A percentile compares a stretch with the other conserved stretches of the same genome.
phyloP scores from a whole-genome alignment of 2,797 vertebrate genomes.

The Mormyrus proboscirostris region DNA sequence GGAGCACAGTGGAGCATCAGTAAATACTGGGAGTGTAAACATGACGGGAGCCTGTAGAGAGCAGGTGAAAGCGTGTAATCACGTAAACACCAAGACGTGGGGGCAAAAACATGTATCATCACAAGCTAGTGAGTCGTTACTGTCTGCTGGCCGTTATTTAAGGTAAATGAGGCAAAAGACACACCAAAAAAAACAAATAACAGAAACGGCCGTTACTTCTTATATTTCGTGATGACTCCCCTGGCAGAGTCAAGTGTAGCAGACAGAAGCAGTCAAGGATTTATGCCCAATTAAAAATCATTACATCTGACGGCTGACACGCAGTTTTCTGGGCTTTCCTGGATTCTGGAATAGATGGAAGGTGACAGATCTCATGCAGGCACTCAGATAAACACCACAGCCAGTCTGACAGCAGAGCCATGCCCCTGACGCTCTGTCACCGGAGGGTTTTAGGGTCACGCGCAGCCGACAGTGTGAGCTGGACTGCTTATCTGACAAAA shows the following conservation, averaged over 20 bases:
- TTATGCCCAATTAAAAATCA: conserved; percentile 45
- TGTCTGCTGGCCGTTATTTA: neutral
- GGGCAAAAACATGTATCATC: neutral
- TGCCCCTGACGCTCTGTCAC: neutral
- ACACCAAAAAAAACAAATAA: neutral
- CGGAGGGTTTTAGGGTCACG: neutral
- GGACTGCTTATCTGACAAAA: neutral
- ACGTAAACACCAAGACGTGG: neutral
- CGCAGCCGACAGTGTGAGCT: neutral
- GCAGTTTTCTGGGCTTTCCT: conserved; percentile 39
- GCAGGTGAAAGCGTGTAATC: neutral
- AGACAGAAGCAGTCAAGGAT: conserved; percentile 29
- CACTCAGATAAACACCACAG: neutral
- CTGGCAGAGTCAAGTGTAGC: conserved; percentile 36
- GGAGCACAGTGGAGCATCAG: neutral
- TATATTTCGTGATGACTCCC: neutral
- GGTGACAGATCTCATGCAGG: neutral
- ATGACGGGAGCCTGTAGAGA: neutral
- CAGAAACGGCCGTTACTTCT: neutral
- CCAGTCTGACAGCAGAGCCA: neutral
- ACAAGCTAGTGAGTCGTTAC: neutral
- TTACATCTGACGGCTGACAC: conserved; percentile 39
- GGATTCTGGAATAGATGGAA: conserved; percentile 27
- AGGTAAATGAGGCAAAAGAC: neutral
- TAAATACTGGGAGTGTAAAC: neutral